Conservation (phyloP, 2,888 invertebrate genomes). For the Craniophora ligustri region DNA sequence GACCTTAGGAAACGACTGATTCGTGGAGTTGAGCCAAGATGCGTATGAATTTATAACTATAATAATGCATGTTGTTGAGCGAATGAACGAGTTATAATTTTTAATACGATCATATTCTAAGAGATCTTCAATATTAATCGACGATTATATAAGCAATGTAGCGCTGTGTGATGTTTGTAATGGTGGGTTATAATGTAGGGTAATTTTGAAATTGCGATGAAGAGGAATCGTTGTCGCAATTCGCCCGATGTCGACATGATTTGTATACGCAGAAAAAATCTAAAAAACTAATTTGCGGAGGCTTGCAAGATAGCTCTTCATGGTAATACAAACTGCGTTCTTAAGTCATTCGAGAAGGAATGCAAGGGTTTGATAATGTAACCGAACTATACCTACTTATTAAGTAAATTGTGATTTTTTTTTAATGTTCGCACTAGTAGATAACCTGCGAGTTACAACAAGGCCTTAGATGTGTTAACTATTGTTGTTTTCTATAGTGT, state of each 20-base stretch:
- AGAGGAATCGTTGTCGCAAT: constrained; percentile 22
- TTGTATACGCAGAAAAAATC: no score
- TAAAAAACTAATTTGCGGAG: no score
- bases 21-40: constrained; percentile 23
- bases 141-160: constrained; percentile 55
- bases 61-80: constrained; percentile 31
- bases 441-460: constrained; percentile 57
- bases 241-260: constrained; percentile 20
- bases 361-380: constrained; percentile 5
- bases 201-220: constrained; percentile 15
- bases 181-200: constrained; percentile 30
- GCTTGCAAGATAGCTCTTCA: constrained; percentile 29
- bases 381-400: constrained; percentile 1
- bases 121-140: constrained; percentile 53
- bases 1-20: constrained; percentile 47
- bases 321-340: constrained; percentile 9
- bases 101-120: constrained; percentile 52
- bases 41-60: constrained; percentile 21
- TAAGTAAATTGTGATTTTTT: constrained; percentile 24
- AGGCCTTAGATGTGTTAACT: constrained; percentile 80
- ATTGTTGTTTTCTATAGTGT: constrained; percentile 70
- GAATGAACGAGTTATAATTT: constrained; percentile 47
- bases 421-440: constrained; percentile 44
- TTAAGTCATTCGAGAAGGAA: background rate
- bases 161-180: constrained; percentile 46